Conservation (phyloP, 2,888 invertebrate genomes). For the Amorpha juglandis region DNA sequence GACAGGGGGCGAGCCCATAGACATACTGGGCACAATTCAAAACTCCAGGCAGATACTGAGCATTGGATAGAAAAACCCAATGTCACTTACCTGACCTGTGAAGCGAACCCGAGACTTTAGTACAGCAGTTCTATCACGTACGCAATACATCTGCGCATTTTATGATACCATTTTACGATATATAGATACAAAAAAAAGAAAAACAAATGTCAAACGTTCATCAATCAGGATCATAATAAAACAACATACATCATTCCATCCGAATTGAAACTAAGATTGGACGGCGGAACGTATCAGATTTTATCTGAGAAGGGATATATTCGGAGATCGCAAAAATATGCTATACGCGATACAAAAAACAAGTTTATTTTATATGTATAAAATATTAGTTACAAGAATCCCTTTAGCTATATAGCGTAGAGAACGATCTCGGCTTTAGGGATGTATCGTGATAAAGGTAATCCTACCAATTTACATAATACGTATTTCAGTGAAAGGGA, state of each 20-base stretch:
- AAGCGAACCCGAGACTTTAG: no score
- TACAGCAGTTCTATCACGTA: no score
- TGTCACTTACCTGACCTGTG: no score
- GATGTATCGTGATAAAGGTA: conserved; percentile 56
- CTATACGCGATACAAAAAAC: conserved; percentile 21
- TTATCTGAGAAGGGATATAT: conserved; percentile 1
- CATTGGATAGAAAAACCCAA: no score
- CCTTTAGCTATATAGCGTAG: conserved; percentile 43
- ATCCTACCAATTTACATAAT: conserved; percentile 66
- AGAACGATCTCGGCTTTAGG: conserved; percentile 46
- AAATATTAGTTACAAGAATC: conserved; percentile 37
- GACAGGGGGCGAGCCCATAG: no score
- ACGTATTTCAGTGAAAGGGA: conserved; percentile 35
- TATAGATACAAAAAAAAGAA: not conserved
- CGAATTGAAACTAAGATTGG: conserved; percentile 19
- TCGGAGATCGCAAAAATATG: conserved; percentile 25
- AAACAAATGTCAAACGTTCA: not conserved
- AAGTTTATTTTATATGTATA: conserved; percentile 8
- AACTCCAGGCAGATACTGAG: no score
- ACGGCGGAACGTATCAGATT: conserved; percentile 11
- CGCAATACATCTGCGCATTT: no score
- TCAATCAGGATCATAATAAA: conserved; percentile 19
- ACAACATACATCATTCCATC: conserved; percentile 10
- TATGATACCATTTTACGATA: no score
- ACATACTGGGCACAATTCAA: no score